phyloP scores from a whole-genome alignment of 1,140 invertebrate genomes.

The Drosophila fuyamai region DNA sequence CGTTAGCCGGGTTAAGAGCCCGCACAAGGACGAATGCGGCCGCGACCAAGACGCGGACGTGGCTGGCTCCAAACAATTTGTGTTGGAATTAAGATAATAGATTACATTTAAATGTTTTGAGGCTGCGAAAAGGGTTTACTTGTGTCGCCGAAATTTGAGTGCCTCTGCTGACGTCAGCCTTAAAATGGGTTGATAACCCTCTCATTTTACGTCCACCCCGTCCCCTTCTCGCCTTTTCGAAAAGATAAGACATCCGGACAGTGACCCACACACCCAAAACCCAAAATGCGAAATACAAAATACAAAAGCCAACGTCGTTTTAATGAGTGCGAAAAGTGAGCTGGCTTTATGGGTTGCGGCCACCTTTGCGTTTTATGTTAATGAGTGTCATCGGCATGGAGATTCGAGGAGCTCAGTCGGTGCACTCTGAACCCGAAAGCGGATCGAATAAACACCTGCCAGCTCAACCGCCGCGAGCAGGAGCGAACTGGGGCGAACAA shows the following conservation, averaged over 20 bases:
- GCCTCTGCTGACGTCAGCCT: constrained; percentile 64
- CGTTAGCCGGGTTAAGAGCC: constrained; percentile 65
- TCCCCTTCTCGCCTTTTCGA: background rate
- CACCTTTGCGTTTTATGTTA: constrained; percentile 76
- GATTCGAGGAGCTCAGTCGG: constrained; percentile 52
- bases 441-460: constrained; percentile 39
- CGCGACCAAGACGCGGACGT: constrained; percentile 22
- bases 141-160: constrained; percentile 55
- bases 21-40: constrained; percentile 38
- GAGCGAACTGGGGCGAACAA: constrained; percentile 27
- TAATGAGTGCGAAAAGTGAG: constrained; percentile 80
- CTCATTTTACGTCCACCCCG: background rate
- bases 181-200: constrained; percentile 35
- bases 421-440: constrained; percentile 55
- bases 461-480: constrained; percentile 1
- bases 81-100: constrained; percentile 83
- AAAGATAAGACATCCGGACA: constrained; percentile 29
- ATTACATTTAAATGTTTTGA: constrained; percentile 77
- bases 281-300: background rate
- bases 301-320: constrained; percentile 39
- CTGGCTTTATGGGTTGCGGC: constrained; percentile 68
- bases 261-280: constrained; percentile 1
- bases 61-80: constrained; percentile 72
- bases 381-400: constrained; percentile 73
- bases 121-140: constrained; percentile 66